These are phyloP conservation scores for Nomada fucata DNA, from an alignment of 2,888 invertebrate genomes.

Conservation along the genomic window DNA sequence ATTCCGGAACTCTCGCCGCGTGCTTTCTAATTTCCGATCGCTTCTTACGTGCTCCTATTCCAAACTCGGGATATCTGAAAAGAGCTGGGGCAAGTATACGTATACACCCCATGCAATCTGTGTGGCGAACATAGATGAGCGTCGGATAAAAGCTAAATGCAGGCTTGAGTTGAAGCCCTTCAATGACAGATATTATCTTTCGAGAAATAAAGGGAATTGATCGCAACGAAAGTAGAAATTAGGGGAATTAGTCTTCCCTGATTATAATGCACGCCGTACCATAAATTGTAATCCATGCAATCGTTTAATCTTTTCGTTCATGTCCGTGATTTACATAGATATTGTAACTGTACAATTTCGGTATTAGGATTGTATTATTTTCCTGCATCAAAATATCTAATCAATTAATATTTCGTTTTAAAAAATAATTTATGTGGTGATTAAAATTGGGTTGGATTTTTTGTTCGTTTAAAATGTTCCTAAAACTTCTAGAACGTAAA, in stretches of 20 bases:
- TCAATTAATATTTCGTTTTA: too few species aligned
- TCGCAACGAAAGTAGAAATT: background rate
- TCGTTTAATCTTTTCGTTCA: background rate
- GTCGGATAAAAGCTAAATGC: slow-evolving; percentile 61
- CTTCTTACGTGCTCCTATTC: slow-evolving; percentile 60
- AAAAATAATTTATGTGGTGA: too few species aligned
- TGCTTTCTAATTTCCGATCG: slow-evolving; percentile 78
- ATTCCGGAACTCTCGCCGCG: slow-evolving; percentile 68
- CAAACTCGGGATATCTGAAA: slow-evolving; percentile 46
- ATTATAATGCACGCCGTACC: background rate
- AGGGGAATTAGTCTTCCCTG: background rate
- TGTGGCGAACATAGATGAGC: slow-evolving; percentile 63
- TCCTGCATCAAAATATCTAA: background rate
- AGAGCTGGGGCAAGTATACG: slow-evolving; percentile 25
- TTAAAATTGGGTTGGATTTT: too few species aligned
- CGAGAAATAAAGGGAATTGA: slow-evolving; percentile 46
- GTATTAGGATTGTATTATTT: background rate
- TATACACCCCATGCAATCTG: slow-evolving; percentile 62
- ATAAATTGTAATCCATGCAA: background rate
- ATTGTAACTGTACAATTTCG: background rate
- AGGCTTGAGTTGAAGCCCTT: slow-evolving; percentile 60
- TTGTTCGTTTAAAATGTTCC: background rate
- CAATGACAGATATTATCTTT: slow-evolving; percentile 52
- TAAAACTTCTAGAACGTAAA: too few species aligned
- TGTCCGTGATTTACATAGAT: background rate